Conservation (phyloP, 2,113 vertebrate species). For the Ifrita kowaldi region DNA sequence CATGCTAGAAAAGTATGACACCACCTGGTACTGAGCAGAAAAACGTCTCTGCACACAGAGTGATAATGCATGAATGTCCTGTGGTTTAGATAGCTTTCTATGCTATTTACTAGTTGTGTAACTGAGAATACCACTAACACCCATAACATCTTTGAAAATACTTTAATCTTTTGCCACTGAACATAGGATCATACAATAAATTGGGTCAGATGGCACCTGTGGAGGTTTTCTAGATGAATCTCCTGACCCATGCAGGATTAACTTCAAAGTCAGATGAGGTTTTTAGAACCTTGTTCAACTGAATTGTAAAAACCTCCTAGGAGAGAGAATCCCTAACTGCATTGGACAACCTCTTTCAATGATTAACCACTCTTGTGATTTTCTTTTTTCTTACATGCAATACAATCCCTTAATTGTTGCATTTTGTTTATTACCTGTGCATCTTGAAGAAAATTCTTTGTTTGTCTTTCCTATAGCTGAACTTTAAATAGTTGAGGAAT, state of each 20-base stretch:
- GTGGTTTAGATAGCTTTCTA: not conserved
- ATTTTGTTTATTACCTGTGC: not conserved
- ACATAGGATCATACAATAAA: not conserved
- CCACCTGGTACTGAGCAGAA: not conserved
- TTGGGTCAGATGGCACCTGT: not conserved
- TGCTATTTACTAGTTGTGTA: not conserved
- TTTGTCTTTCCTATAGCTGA: not conserved
- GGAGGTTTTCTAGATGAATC: not conserved
- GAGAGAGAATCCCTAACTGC: not conserved
- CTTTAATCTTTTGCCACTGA: not conserved
- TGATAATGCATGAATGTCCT: not conserved
- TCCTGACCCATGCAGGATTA: not conserved
- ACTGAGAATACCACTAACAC: not conserved
- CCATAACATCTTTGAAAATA: not conserved
- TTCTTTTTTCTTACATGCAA: not conserved
- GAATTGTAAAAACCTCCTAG: not conserved
- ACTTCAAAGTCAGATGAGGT: not conserved
- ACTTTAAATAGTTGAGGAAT: not conserved
- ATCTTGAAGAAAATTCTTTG: not conserved
- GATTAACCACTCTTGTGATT: not conserved
- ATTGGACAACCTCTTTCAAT: not conserved
- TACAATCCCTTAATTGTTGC: not conserved
- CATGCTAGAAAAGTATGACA: not conserved
- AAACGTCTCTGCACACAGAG: not conserved
- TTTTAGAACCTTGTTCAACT: not conserved